Conservation (phyloP, 2,113 vertebrate genomes). For the Pleuronectes platessa region DNA sequence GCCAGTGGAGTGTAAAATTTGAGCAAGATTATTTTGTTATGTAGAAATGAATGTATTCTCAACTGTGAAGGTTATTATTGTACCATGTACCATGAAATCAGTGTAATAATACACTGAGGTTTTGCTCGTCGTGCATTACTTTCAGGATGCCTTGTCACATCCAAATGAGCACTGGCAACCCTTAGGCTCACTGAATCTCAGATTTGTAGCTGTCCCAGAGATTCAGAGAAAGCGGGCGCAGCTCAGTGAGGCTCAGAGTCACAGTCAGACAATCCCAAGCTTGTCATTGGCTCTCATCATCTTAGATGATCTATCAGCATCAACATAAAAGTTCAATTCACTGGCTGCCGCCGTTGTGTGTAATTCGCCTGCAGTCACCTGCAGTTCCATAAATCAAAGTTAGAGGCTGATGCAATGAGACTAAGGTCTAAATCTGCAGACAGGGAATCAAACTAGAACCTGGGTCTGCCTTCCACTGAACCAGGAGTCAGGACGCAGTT, state of each 20-base stretch:
- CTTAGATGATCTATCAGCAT: constrained; percentile 35
- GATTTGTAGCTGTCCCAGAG: background rate
- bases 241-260: constrained; percentile 18
- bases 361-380: constrained; percentile 37
- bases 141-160: background rate
- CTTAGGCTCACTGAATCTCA: background rate
- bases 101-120: background rate
- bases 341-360: constrained; percentile 11
- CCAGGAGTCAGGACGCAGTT: background rate
- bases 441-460: background rate
- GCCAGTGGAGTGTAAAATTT: background rate
- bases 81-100: background rate
- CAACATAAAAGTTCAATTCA: constrained; percentile 16
- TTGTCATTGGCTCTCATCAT: constrained; percentile 22
- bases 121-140: background rate
- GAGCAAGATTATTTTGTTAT: background rate
- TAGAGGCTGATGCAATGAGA: constrained; percentile 19
- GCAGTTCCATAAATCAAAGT: constrained; percentile 13
- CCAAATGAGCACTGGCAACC: too few relatives aligned
- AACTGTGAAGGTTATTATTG: background rate
- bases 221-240: background rate
- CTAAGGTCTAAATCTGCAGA: background rate
- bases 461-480: background rate
- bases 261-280: constrained; percentile 15
- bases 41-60: background rate